Conservation (phyloP, 2,888 invertebrate genomes). For the Anorthoa munda region DNA sequence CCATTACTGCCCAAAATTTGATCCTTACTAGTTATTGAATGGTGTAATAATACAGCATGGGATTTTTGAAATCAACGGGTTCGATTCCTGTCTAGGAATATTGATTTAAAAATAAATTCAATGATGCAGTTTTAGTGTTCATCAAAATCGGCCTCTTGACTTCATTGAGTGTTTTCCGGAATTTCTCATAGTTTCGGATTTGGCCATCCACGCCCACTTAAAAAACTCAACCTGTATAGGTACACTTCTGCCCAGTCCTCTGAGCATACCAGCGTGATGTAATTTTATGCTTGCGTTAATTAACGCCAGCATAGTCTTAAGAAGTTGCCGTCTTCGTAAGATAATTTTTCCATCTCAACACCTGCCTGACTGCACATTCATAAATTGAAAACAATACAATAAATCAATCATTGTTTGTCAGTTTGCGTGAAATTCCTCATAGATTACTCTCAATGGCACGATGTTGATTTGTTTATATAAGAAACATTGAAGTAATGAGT, state of each 20-base stretch:
- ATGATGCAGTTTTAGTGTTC: too few relatives aligned
- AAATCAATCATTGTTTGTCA: slow-evolving; percentile 19
- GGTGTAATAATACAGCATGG: too few relatives aligned
- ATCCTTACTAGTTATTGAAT: too few relatives aligned
- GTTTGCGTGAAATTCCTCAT: slow-evolving; percentile 30
- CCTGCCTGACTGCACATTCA: not conserved
- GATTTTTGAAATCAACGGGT: too few relatives aligned
- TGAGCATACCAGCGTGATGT: not conserved
- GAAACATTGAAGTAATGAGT: slow-evolving; percentile 81
- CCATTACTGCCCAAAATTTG: too few relatives aligned
- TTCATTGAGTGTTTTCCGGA: too few relatives aligned
- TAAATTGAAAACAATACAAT: slow-evolving; percentile 29
- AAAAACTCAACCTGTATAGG: not conserved
- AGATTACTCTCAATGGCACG: slow-evolving; percentile 29
- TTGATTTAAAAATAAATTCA: too few relatives aligned
- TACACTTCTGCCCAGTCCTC: not conserved
- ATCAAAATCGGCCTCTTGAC: too few relatives aligned
- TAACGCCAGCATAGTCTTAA: not conserved
- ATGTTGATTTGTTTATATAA: slow-evolving; percentile 16
- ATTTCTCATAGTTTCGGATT: too few relatives aligned
- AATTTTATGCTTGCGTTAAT: not conserved
- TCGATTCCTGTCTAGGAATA: too few relatives aligned
- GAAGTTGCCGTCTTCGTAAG: not conserved
- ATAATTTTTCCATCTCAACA: not conserved
- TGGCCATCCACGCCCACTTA: too few relatives aligned